Percentiles rank a stretch among this genome's conserved stretches.
Evolutionary conservation across 2,113 vertebrate genomes (phyloP).

Genomic region (Trematomus loennbergii): DNA sequence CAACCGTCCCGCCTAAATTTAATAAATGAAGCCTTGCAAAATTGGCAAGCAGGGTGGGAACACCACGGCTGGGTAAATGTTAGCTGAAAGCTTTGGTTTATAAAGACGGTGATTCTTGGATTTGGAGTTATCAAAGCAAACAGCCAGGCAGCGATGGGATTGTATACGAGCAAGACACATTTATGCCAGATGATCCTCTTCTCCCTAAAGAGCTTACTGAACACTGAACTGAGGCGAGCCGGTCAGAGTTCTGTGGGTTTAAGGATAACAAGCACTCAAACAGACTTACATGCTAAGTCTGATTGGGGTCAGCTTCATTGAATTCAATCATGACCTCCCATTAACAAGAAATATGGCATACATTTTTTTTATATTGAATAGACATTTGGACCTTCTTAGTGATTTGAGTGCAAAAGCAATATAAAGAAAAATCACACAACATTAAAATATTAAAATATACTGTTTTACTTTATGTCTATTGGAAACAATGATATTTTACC

Average conservation of each 20-base stretch:
- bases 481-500: too few relatives aligned
- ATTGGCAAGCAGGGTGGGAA: conserved; percentile 28
- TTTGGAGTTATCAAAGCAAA: conserved; percentile 36
- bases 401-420: not conserved
- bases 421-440: not conserved
- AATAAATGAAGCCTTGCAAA: conserved; percentile 48
- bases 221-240: conserved; percentile 6
- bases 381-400: not conserved
- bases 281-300: conserved; percentile 33
- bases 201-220: conserved; percentile 11
- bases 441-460: not conserved
- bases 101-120: conserved; percentile 2
- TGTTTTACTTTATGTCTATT: not conserved
- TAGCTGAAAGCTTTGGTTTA: conserved; percentile 35
- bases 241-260: conserved; percentile 29
- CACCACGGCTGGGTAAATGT: conserved; percentile 37
- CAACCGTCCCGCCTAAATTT: conserved; percentile 40
- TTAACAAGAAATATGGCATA: conserved; percentile 15
- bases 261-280: conserved; percentile 54
- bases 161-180: conserved; percentile 14
- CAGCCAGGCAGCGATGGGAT: conserved; percentile 29
- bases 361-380: not conserved
- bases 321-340: conserved; percentile 41
- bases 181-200: conserved; percentile 14
- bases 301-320: conserved; percentile 50